Evolutionary conservation across 2,113 vertebrate species (phyloP).

Genomic region (Sebastes fasciatus): DNA sequence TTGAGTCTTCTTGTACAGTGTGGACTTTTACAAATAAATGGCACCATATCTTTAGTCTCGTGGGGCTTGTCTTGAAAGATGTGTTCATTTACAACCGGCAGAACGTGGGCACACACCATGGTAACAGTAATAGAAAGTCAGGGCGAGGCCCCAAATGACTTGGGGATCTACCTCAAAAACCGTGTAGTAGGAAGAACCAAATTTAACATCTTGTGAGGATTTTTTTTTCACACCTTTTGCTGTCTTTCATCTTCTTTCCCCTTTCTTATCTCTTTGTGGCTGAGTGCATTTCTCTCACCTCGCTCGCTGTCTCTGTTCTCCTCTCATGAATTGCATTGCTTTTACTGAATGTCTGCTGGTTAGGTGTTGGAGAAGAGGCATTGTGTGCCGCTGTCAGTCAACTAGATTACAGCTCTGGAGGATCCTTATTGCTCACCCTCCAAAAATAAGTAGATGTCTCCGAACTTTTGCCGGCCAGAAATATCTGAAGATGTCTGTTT

Average conservation of each 20-base stretch:
- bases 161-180: slow-evolving; percentile 36
- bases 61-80: slow-evolving; percentile 23
- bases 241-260: slow-evolving; percentile 68
- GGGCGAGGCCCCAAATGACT: slow-evolving; percentile 34
- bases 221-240: slow-evolving; percentile 35
- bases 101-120: slow-evolving; percentile 4
- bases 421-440: slow-evolving; percentile 65
- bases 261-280: slow-evolving; percentile 67
- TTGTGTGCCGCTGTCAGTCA: slow-evolving; percentile 81
- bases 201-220: slow-evolving; percentile 55
- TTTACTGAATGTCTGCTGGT: slow-evolving; percentile 70
- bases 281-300: slow-evolving; percentile 68
- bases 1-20: background rate
- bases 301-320: slow-evolving; percentile 53
- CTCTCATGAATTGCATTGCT: slow-evolving; percentile 69
- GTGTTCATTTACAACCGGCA: slow-evolving; percentile 36
- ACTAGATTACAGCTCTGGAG: slow-evolving; percentile 73
- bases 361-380: slow-evolving; percentile 60
- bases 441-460: slow-evolving; percentile 73
- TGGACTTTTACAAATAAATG: slow-evolving; percentile 16
- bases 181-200: slow-evolving; percentile 55
- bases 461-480: slow-evolving; percentile 62
- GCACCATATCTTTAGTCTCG: background rate
- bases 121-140: slow-evolving; percentile 41
- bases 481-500: slow-evolving; percentile 59